Evolutionary conservation across 1,140 invertebrate species (phyloP), one percentile per base, ranked within the genome.

Genomic region (Calycopis cecrops): DNA sequence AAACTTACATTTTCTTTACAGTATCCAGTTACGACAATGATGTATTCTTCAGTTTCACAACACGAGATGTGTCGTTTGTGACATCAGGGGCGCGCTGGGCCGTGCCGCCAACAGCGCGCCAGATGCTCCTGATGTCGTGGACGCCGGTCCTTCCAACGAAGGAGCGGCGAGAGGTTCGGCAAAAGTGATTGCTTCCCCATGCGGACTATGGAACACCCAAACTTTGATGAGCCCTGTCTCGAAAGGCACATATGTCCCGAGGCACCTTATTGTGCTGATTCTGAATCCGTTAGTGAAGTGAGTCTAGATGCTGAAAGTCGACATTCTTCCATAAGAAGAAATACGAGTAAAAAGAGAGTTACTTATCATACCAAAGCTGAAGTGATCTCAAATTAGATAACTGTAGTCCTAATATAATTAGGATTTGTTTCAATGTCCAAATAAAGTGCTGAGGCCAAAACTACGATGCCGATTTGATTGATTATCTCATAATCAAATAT

Each of bases 51-150:
- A 12, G 87, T 88, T 48, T 79, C 85, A 1, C 83, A 86, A 51
- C 87, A 88, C 58, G 87, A 88, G 69, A 82, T 88, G 76, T 88
- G 87, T 69, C 76, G 80, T 1, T 87, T 88, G 85, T 88, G 87
- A 88, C 87, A 87, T 44, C 84, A 87, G 63, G 77, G 76, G 9
- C 75, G 84, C 51, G 80, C 78, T 56, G 85, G 81, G 37, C 73
- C 75, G 0, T 73, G 74, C 49, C 66, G 77, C 4, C 64, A 63
- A 4, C 63, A 77, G 9, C 71, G 81, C 18, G 62, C 76, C 6
- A 67, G 76, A 0, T 81, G 83, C 59, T 82, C 82, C 60, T 80
- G 81, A 77, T 84, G 79, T 57, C 72, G 77, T 38, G 69, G 67
- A 33, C 72, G 75, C 60, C 78, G 73, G 55, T 70, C 72, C 59